Percentiles rank a stretch among this genome's conserved stretches.
These are phyloP conservation scores for Pristionchus fissidentatus DNA, from an alignment of 2,888 invertebrate species.

Conservation along the genomic window DNA sequence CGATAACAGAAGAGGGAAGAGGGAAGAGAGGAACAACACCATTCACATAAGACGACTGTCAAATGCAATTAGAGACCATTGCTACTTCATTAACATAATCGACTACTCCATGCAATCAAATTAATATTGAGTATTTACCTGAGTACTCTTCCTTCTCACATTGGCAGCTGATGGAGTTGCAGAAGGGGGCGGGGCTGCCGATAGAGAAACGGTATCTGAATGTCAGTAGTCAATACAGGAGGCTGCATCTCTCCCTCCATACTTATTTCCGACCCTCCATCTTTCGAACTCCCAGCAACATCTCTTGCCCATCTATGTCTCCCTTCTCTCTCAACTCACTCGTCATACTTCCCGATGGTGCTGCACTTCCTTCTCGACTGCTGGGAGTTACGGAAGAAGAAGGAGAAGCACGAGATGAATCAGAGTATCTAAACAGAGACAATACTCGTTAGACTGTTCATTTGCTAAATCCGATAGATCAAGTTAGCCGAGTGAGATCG, in stretches of 20 bases:
- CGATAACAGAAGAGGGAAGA: background rate
- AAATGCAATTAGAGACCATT: too few relatives aligned
- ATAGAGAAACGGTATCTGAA: constrained; percentile 56
- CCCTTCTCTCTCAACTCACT: background rate
- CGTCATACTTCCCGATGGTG: constrained; percentile 29
- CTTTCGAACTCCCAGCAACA: background rate
- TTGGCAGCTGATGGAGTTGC: constrained; percentile 62
- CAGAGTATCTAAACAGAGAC: constrained; percentile 20
- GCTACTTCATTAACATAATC: too few relatives aligned
- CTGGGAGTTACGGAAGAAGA: background rate
- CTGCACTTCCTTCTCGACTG: constrained; percentile 39
- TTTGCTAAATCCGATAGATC: background rate
- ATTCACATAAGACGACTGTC: too few relatives aligned
- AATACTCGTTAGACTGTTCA: background rate
- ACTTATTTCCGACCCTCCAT: background rate
- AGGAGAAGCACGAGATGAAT: constrained; percentile 40
- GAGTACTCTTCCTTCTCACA: constrained; percentile 63
- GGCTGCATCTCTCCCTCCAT: background rate
- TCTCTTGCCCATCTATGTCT: background rate
- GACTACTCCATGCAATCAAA: too few relatives aligned
- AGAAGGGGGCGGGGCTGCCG: constrained; percentile 41
- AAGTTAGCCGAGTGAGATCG: background rate
- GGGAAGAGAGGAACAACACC: background rate
- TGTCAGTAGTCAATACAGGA: background rate
- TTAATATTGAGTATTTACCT: constrained; percentile 29